Conservation (phyloP, 2,888 invertebrate species). For the Leptura quadrifasciata region DNA sequence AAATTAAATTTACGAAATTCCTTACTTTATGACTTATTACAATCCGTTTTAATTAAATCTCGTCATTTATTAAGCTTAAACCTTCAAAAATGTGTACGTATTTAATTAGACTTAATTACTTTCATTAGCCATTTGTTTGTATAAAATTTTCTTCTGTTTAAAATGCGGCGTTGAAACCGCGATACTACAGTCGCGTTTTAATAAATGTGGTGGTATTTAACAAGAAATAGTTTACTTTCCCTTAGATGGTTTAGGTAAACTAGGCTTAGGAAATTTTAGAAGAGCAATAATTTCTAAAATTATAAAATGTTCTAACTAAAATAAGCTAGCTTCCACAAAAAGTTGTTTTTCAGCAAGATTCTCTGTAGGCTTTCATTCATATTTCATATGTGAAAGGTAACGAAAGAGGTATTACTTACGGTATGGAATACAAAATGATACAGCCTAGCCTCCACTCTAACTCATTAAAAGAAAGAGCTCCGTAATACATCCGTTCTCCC, state of each 20-base stretch:
- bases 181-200: neutral
- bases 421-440: conserved; percentile 25
- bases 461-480: conserved; percentile 18
- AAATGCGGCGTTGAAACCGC: neutral
- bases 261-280: too few relatives aligned
- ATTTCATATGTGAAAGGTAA: neutral
- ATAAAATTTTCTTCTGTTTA: neutral
- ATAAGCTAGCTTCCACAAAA: too few relatives aligned
- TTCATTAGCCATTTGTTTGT: neutral
- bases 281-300: too few relatives aligned
- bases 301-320: too few relatives aligned
- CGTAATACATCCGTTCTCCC: conserved; percentile 26
- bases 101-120: neutral
- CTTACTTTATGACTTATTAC: neutral
- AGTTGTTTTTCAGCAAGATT: too few relatives aligned
- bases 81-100: neutral
- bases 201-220: neutral
- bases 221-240: too few relatives aligned
- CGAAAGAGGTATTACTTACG: conserved; percentile 1
- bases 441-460: conserved; percentile 22
- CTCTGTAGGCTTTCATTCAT: too few relatives aligned
- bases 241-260: too few relatives aligned
- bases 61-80: neutral
- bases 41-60: conserved; percentile 6
- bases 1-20: neutral